These are phyloP conservation scores for Tokudaia muenninki DNA, from an alignment of 2,797 vertebrate species.

Conservation along the genomic window DNA sequence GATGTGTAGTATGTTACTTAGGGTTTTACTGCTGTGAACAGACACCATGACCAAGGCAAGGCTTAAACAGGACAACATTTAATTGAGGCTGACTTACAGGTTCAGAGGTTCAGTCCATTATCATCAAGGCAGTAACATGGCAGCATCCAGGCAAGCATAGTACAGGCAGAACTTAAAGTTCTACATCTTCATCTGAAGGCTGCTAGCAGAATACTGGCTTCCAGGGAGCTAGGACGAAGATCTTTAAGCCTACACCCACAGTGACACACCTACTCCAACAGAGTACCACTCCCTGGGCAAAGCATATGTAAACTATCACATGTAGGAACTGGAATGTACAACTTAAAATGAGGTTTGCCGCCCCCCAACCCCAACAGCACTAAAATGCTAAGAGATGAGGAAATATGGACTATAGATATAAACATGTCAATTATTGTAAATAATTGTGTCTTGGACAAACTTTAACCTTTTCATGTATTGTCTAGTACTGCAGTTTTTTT, in stretches of 20 bases:
- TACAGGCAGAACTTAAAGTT: not conserved
- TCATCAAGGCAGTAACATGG: not conserved
- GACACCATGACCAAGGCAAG: not conserved
- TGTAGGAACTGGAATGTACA: not conserved
- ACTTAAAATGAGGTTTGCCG: not conserved
- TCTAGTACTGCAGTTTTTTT: not conserved
- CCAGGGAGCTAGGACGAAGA: not conserved
- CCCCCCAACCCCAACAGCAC: not conserved
- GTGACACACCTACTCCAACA: not conserved
- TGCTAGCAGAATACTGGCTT: not conserved
- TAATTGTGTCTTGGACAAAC: conserved; percentile 12
- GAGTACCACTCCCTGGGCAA: not conserved
- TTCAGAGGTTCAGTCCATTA: not conserved
- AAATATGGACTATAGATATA: not conserved
- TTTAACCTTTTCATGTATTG: not conserved
- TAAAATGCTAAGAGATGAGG: not conserved
- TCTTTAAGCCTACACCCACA: not conserved
- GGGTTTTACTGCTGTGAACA: not conserved
- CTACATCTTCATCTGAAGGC: not conserved
- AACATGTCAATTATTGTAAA: not conserved
- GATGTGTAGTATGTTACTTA: not conserved
- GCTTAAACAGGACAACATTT: not conserved
- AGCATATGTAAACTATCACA: not conserved
- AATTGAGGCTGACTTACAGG: not conserved
- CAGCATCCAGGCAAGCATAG: not conserved